phyloP scores from a whole-genome alignment of 2,888 invertebrate species.

The Doris montereyensis region DNA sequence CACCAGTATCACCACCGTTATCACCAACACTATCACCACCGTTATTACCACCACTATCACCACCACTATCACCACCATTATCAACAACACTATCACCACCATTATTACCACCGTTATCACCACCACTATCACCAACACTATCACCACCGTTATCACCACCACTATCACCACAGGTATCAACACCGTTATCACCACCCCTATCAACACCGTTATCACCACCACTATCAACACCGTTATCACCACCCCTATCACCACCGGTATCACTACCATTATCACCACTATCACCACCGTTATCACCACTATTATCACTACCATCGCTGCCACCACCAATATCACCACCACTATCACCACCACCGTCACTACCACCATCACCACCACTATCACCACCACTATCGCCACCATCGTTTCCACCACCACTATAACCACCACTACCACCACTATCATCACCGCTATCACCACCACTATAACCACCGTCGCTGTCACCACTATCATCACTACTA shows the following conservation, averaged over 20 bases:
- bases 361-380: neutral
- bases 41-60: neutral
- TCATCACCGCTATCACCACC: neutral
- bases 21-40: neutral
- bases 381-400: neutral
- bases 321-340: neutral
- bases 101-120: neutral
- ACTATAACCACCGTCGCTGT: slow-evolving; percentile 35
- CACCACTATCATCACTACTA: neutral
- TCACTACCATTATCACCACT: neutral
- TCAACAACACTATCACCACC: neutral
- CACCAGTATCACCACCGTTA: neutral
- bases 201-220: neutral
- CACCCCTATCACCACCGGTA: neutral
- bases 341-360: neutral
- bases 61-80: neutral
- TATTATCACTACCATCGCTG: neutral
- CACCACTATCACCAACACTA: neutral
- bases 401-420: neutral
- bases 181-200: neutral
- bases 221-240: neutral
- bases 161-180: slow-evolving; percentile 27
- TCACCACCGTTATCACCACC: slow-evolving; percentile 13
- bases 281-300: neutral
- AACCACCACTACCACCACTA: neutral